A percentile compares a stretch with the other conserved stretches of the same genome.
These are phyloP conservation scores for Tetrapedia diversipes DNA, from an alignment of 2,888 invertebrate genomes.

Conservation along the genomic window DNA sequence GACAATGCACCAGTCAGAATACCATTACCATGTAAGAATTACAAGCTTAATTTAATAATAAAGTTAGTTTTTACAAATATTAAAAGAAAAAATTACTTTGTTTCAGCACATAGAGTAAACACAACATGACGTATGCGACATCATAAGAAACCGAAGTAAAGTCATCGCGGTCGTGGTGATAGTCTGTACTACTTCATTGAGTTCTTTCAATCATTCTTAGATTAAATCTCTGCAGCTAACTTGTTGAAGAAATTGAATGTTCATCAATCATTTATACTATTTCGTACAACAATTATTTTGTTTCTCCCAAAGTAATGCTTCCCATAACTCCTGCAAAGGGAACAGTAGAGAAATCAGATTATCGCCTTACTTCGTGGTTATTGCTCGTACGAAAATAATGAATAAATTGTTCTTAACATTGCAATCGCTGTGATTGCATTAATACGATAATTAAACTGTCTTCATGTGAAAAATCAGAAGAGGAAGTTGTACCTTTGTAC, in stretches of 20 bases:
- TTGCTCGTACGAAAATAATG: constrained; percentile 16
- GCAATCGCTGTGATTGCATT: constrained; percentile 1
- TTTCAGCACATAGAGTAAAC: constrained; percentile 82
- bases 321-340: background rate
- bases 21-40: constrained; percentile 88
- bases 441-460: background rate
- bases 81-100: constrained; percentile 13
- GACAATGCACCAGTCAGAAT: constrained; percentile 92
- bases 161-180: constrained; percentile 45
- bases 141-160: constrained; percentile 49
- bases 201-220: constrained; percentile 58
- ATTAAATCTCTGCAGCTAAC: constrained; percentile 54
- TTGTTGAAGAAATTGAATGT: constrained; percentile 58
- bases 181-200: constrained; percentile 40
- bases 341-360: background rate
- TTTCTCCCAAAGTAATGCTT: constrained; percentile 31
- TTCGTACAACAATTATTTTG: constrained; percentile 61
- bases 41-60: background rate
- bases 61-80: background rate
- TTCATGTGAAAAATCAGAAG: background rate
- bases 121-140: constrained; percentile 80
- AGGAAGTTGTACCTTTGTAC: constrained; percentile 8
- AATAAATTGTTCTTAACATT: constrained; percentile 4
- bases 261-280: constrained; percentile 61
- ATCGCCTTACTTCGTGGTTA: constrained; percentile 7